Evolutionary conservation across 2,113 vertebrate genomes (phyloP).

Genomic region (Hemibagrus wyckioides): DNA sequence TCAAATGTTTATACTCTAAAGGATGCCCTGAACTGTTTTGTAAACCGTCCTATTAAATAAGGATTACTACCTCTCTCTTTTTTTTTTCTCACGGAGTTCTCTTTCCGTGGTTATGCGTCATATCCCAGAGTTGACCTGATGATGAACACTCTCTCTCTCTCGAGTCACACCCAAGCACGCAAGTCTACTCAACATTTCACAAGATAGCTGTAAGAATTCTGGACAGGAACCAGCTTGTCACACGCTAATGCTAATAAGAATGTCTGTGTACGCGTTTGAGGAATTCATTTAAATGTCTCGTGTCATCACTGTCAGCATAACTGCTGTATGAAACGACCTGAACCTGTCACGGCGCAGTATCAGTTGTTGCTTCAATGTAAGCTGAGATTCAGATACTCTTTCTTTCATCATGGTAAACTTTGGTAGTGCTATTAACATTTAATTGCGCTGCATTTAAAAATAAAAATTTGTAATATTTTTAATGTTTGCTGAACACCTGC

Average conservation of each 20-base stretch:
- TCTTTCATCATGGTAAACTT: neutral
- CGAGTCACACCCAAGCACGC: slow-evolving; percentile 29
- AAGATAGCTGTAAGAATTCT: slow-evolving; percentile 3
- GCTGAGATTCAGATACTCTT: neutral
- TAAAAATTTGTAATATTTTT: neutral
- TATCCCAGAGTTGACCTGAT: neutral
- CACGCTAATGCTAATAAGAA: slow-evolving; percentile 26
- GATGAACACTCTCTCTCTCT: neutral
- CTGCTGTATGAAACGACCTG: neutral
- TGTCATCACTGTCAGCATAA: neutral
- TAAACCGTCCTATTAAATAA: neutral
- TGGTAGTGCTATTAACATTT: neutral
- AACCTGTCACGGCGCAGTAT: slow-evolving; percentile 1
- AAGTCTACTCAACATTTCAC: slow-evolving; percentile 1
- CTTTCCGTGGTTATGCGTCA: slow-evolving; percentile 1
- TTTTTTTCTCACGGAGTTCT: neutral
- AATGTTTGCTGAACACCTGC: neutral
- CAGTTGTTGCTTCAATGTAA: neutral
- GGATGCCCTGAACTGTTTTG: neutral
- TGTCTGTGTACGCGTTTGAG: neutral
- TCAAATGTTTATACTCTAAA: neutral
- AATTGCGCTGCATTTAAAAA: neutral
- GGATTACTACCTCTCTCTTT: neutral
- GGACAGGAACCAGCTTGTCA: slow-evolving; percentile 35
- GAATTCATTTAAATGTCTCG: slow-evolving; percentile 26